These are phyloP conservation scores for Morinoia aosen DNA, from an alignment of 2,888 invertebrate genomes.

Conservation along the genomic window DNA sequence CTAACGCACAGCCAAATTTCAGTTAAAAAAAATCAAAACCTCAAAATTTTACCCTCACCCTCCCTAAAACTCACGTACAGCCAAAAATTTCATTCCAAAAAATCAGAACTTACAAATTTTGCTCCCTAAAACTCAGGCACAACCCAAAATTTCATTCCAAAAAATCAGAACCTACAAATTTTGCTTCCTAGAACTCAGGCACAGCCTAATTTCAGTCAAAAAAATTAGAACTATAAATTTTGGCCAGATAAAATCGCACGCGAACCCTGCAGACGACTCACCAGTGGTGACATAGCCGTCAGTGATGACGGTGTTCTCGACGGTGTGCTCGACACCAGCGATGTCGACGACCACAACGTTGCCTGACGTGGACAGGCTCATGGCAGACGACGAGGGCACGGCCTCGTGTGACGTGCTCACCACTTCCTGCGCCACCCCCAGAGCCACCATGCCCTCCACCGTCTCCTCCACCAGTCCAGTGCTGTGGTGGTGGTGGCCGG, in stretches of 20 bases:
- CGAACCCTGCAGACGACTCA: background rate
- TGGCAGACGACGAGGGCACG: conserved; percentile 8
- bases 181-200: too few species aligned
- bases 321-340: conserved; percentile 21
- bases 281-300: conserved; percentile 5
- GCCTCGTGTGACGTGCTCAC: background rate
- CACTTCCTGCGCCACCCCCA: background rate
- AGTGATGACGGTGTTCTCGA: conserved; percentile 7
- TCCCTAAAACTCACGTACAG: too few species aligned
- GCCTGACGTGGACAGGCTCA: background rate
- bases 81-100: too few species aligned
- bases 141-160: too few species aligned
- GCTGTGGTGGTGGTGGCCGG: background rate
- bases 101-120: too few species aligned
- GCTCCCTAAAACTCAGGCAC: too few species aligned
- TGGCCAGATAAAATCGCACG: background rate
- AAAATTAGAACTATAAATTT: too few species aligned
- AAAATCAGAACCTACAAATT: too few species aligned
- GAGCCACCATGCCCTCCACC: background rate
- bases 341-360: conserved; percentile 39
- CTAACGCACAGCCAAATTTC: too few species aligned
- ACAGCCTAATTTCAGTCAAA: too few species aligned
- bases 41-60: too few species aligned
- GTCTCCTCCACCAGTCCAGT: background rate
- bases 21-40: too few species aligned